A percentile compares a stretch with the other conserved stretches of the same genome.
Evolutionary conservation across 1,140 invertebrate species (phyloP).

Genomic region (Asobara japonica): DNA sequence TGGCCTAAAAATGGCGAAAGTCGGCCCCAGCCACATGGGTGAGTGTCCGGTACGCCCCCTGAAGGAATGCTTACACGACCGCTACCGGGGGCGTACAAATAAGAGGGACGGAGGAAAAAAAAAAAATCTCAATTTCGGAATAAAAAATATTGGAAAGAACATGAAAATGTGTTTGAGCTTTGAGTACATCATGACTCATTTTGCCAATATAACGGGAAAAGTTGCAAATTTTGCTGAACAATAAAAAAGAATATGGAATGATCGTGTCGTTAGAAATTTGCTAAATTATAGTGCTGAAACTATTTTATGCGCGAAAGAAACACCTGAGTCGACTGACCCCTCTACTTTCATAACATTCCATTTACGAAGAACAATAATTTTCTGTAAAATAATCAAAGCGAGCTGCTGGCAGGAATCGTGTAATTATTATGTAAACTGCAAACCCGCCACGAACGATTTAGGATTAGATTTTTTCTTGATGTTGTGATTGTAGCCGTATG

Average conservation of each 20-base stretch:
- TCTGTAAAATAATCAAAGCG: neutral
- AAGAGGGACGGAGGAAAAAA: too few species aligned
- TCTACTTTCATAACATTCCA: neutral
- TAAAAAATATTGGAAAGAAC: too few species aligned
- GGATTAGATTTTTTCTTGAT: constrained; percentile 26
- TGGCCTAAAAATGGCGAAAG: too few species aligned
- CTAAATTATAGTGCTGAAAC: too few species aligned
- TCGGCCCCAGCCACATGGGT: too few species aligned
- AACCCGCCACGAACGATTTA: constrained; percentile 15
- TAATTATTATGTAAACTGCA: constrained; percentile 3
- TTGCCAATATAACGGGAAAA: too few species aligned
- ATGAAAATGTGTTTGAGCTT: too few species aligned
- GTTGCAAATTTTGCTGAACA: neutral
- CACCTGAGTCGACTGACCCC: neutral
- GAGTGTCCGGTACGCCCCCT: too few species aligned
- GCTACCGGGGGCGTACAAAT: too few species aligned
- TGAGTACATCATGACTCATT: too few species aligned
- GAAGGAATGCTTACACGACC: too few species aligned
- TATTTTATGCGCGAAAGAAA: neutral
- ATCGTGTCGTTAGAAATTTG: neutral
- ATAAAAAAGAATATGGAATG: neutral
- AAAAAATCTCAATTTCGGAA: too few species aligned
- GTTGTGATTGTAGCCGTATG: constrained; percentile 40
- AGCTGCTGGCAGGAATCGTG: constrained; percentile 25
- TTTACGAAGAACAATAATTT: neutral